Percentiles rank a stretch among this genome's conserved stretches.
Conservation (phyloP, 2,113 vertebrate species). For the Myrmecophaga tridactyla region DNA sequence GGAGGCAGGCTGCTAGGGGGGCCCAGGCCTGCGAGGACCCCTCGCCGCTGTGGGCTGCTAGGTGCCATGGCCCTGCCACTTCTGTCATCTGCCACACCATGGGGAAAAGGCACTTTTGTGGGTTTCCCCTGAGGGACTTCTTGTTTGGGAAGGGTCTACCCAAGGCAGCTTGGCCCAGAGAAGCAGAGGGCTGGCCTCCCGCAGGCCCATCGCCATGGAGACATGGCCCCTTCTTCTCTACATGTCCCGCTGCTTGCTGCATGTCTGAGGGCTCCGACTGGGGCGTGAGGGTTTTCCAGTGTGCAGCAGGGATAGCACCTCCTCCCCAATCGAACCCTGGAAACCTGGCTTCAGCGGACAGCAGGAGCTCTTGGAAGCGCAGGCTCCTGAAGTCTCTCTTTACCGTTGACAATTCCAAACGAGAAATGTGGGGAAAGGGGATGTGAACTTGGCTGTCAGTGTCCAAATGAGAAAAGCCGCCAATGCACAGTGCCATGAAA, state of each 20-base stretch:
- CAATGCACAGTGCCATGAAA: not conserved
- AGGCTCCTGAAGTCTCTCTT: not conserved
- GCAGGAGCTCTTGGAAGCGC: not conserved
- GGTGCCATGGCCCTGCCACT: not conserved
- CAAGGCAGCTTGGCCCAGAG: rapidly evolving
- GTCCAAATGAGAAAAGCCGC: not conserved
- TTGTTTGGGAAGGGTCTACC: rapidly evolving
- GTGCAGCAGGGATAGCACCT: rapidly evolving
- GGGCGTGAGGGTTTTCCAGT: not conserved
- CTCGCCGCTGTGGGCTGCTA: not conserved
- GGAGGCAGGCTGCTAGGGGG: not conserved
- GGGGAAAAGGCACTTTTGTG: rapidly evolving
- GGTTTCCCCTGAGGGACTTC: rapidly evolving
- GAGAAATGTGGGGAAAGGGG: not conserved
- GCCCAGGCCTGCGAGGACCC: not conserved
- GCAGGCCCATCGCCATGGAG: rapidly evolving
- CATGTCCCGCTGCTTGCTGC: not conserved
- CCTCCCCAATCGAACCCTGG: not conserved
- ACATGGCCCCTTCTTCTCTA: not conserved
- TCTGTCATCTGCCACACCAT: not conserved
- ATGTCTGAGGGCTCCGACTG: rapidly evolving
- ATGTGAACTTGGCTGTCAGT: rapidly evolving
- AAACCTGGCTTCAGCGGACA: not conserved
- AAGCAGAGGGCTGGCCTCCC: too few relatives aligned
- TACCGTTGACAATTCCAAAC: not conserved